Evolutionary conservation across 2,888 invertebrate species (phyloP), one percentile per base, ranked within the genome.

Genomic region (Campoplex nolae): DNA sequence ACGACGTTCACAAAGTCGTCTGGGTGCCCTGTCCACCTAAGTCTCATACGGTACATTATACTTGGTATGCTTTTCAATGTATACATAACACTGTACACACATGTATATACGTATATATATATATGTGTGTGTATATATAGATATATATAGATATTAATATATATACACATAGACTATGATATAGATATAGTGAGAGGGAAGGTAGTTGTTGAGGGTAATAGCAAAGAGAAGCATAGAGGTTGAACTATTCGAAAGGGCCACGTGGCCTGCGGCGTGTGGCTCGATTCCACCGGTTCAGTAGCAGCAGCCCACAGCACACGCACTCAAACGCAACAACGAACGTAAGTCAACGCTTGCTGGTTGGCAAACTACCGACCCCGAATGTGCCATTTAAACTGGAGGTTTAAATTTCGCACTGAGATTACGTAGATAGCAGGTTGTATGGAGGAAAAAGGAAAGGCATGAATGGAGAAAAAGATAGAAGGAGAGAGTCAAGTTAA

Each of bases 221-320:
- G 75, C 45, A 78, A 75, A 78, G 58, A 78, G 78, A 70, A 71
- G 78, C 70, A 82, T 78, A 83, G 83, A 80, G 76, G 87, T 84
- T 84, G 87, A 84, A 84, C 83, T 84, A 86, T 85, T 88, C 88
- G 88, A 83, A 86, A 71, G 92, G 91, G 94, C 94, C 94, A 94
- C 94, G 94, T 94, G 94, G 93, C 94, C 85, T 81, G 89, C 91
- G 89, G 89, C 92, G 92, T 93, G 93, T 94, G 94, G 94, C 87
- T 85, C 83, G 86, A 88, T 83, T 84, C 88, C 70, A 81, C 86
- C 78, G 81, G 68, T 73, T 84, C 81, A 80, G 74, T 56, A 74
- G 38, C 71, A 80, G 58, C 79, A 79, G 70, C 79, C 70, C 65
- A 62, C 48, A 45, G 68, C 54, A 82, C 82, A 76, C 75, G 82